phyloP scores from a whole-genome alignment of 2,113 vertebrate species.

The Arothron firmamentum region DNA sequence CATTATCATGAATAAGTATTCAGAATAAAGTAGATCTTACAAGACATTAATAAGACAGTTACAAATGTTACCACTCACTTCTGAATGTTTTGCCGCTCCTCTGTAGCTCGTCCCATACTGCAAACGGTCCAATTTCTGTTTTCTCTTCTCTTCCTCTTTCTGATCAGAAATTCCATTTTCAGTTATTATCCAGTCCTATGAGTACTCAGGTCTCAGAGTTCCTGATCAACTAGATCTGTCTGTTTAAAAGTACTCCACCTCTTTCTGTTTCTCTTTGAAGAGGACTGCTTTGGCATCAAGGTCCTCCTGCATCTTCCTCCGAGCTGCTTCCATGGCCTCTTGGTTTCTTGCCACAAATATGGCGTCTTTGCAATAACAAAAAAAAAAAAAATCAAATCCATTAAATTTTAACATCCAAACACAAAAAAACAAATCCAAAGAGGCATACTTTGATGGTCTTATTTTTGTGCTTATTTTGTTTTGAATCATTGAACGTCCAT shows the following conservation, averaged over 20 bases:
- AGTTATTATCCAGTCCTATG: no score
- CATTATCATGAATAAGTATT: no score
- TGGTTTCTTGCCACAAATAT: constrained; percentile 76
- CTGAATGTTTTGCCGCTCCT: constrained; percentile 58
- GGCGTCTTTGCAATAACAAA: constrained; percentile 68
- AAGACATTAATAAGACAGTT: no score
- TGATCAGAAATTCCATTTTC: constrained; percentile 39
- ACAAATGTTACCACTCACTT: constrained; percentile 62
- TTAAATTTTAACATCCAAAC: no score
- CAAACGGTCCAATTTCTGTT: constrained; percentile 87
- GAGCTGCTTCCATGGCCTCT: constrained; percentile 84
- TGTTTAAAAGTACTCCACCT: constrained; percentile 46
- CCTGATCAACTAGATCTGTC: no score
- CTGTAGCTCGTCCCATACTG: constrained; percentile 84
- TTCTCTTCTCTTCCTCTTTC: constrained; percentile 88
- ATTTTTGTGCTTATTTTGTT: neutral
- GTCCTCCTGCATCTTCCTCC: constrained; percentile 87
- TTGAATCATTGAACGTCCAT: no score
- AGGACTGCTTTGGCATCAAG: constrained; percentile 81
- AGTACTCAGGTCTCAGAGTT: no score
- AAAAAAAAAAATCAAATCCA: neutral
- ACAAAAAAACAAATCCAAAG: neutral
- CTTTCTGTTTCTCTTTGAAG: constrained; percentile 85
- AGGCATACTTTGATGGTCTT: neutral
- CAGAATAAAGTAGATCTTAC: no score